Evolutionary conservation across 2,797 vertebrate species (phyloP), one percentile per base, ranked within the genome.

Genomic region (Epinephelus awoara): DNA sequence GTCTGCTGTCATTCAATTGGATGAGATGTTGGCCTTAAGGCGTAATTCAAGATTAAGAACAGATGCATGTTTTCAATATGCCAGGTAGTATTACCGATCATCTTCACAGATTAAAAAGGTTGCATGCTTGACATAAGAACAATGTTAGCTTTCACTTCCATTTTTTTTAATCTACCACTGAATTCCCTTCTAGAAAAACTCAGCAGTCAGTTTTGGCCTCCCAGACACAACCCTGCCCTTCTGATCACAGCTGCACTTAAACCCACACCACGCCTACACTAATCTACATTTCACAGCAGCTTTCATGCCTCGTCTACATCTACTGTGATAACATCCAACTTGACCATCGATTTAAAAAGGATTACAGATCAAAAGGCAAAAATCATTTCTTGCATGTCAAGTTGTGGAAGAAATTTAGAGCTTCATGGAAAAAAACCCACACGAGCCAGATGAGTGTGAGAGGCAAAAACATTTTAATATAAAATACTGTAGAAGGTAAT

Each of bases 381-480:
- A 42, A 44, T 19, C 0, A 21, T 42, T 65, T 69, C 18, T 44
- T 27, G 34, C 5, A 12, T 27, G 3, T 29, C 3, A 25, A 52
- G 23, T 64, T 42, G 11, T 57, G 10, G 23, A 46, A 42, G 21
- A 47, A 61, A 50, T 59, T 1, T 5, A 5, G 2, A 71, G 40
- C 3, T 10, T 7, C 4, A 55, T 21, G 3, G 54, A 61, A 62
- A 61, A 62, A 79, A 66, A 12, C n/a, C n/a, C n/a, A 76, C 5
- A 44, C 14, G 15, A 73, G 4, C 4, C 7, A 69, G 17, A 67
- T 15, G 4, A 61, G 2, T 10, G 13, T n/a, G 2, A n/a, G 59
- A 56, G 14, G 34, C 49, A 86, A 76, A 77, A 67, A 79, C 17
- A 55, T 79, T 90, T 88, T 89, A 87, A 85, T 88, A 85, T 75